Evolutionary conservation across 53 echinoderm and acorn worm genomes (phyloP).

Genomic region (Stichopus horrens): DNA sequence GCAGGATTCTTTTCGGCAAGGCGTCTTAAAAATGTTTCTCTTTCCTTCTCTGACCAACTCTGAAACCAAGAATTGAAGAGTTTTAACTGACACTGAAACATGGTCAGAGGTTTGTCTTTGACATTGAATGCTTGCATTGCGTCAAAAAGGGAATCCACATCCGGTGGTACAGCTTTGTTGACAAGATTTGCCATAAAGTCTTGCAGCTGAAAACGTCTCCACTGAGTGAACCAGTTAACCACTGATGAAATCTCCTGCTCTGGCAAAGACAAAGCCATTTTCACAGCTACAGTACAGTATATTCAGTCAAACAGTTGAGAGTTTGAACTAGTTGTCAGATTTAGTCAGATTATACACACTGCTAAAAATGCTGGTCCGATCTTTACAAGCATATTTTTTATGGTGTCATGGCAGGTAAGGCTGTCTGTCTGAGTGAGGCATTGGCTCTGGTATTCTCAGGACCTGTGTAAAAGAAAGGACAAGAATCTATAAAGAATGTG

Average conservation of each 20-base stretch:
- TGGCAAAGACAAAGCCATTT: conserved; percentile 64
- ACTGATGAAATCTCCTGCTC: conserved; percentile 72
- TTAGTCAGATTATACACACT: no score
- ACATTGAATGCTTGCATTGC: conserved; percentile 69
- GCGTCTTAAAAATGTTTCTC: conserved; percentile 53
- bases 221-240: conserved; percentile 73
- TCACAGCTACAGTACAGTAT: neutral
- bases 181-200: conserved; percentile 71
- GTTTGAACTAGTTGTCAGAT: no score
- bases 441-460: no score
- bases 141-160: conserved; percentile 66
- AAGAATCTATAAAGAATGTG: no score
- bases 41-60: conserved; percentile 64
- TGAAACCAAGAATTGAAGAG: conserved; percentile 72
- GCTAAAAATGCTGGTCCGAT: no score
- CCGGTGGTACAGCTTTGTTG: conserved; percentile 71
- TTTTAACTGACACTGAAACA: conserved; percentile 77
- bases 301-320: neutral
- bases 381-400: no score
- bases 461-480: no score
- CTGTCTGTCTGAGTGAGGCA: no score
- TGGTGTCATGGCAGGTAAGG: no score
- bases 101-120: conserved; percentile 65
- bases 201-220: conserved; percentile 66
- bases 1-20: conserved; percentile 57